phyloP scores from a whole-genome alignment of 2,113 vertebrate species.

The Gymnocephalus cernua region DNA sequence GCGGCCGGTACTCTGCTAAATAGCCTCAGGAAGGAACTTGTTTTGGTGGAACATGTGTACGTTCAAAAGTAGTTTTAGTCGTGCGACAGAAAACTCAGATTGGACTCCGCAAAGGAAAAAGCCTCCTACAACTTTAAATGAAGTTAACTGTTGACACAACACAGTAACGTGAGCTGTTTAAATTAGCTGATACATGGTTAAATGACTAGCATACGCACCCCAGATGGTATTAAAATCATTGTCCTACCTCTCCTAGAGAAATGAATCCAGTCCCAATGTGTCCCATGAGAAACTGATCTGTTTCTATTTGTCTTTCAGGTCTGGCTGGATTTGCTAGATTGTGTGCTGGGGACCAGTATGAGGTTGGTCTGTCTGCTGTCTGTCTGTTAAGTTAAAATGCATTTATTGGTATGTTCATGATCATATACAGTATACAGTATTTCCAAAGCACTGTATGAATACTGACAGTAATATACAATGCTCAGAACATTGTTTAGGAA shows the following conservation, averaged over 20 bases:
- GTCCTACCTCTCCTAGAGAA: no score
- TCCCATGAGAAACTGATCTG: not conserved
- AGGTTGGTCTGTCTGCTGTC: conserved; percentile 84
- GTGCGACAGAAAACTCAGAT: no score
- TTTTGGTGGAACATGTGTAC: no score
- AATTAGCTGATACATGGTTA: no score
- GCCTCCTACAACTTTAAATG: no score
- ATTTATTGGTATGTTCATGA: not conserved
- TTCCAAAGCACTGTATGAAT: not conserved
- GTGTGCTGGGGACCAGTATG: conserved; percentile 97
- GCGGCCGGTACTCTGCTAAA: no score
- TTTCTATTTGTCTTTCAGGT: conserved; percentile 82
- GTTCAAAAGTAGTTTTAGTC: no score
- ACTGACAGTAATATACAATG: not conserved
- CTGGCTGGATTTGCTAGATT: conserved; percentile 96
- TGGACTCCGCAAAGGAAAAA: no score
- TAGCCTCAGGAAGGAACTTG: no score
- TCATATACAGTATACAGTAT: not conserved
- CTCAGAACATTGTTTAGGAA: not conserved
- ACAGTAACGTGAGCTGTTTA: no score
- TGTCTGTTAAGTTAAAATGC: not conserved
- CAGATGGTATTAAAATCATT: not conserved
- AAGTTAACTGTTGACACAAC: no score
- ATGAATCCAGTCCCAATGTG: not conserved
- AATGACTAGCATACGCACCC: not conserved